Conservation (phyloP, 2,797 vertebrate species). For the Bucorvus abyssinicus region DNA sequence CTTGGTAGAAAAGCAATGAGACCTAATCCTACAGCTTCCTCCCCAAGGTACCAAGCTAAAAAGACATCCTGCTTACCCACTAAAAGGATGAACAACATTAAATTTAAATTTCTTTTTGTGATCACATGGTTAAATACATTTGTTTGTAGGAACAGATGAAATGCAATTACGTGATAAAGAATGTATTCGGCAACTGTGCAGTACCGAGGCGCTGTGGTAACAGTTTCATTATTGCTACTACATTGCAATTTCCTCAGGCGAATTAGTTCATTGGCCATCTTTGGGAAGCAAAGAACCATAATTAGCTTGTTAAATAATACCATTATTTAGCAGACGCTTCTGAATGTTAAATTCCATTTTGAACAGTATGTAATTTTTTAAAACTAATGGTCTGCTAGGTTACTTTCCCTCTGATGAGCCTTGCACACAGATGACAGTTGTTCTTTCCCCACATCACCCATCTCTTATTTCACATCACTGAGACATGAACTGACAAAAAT, state of each 20-base stretch:
- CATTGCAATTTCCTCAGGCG: slow-evolving; percentile 3
- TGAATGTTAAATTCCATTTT: slow-evolving; percentile 24
- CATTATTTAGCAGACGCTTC: slow-evolving; percentile 23
- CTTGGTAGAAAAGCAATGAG: not conserved
- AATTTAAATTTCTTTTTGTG: not conserved
- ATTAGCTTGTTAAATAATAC: slow-evolving; percentile 53
- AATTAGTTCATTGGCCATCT: slow-evolving; percentile 34
- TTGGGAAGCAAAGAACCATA: slow-evolving; percentile 33
- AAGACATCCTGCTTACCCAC: not conserved
- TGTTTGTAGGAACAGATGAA: not conserved
- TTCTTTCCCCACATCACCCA: not conserved
- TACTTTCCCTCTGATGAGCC: not conserved
- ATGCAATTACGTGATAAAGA: slow-evolving; percentile 16
- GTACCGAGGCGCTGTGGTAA: not conserved
- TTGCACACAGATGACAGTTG: slow-evolving; percentile 18
- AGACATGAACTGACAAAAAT: slow-evolving; percentile 22
- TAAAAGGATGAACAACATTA: not conserved
- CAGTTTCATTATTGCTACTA: slow-evolving; percentile 49
- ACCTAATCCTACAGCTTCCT: not conserved
- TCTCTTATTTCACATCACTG: slow-evolving; percentile 23
- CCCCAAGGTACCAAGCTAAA: not conserved
- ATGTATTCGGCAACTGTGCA: not conserved
- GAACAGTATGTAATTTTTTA: slow-evolving; percentile 26
- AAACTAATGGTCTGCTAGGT: not conserved
- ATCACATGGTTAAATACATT: not conserved